A percentile compares a stretch with the other conserved stretches of the same genome.
These are phyloP conservation scores for Sepiola atlantica DNA, from an alignment of 2,888 invertebrate genomes.

Conservation along the genomic window DNA sequence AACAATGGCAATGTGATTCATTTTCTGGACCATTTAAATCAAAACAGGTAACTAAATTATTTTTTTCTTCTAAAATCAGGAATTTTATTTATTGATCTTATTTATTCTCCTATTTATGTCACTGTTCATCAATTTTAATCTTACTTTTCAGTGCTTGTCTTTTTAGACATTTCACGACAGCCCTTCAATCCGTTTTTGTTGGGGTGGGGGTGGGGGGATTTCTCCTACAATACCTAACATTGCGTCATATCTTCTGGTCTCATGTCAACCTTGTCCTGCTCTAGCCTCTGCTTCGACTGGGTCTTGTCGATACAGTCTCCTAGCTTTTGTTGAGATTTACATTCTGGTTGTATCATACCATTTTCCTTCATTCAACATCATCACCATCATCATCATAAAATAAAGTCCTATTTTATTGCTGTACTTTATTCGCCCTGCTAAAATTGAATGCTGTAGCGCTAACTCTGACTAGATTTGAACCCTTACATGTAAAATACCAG, in stretches of 20 bases:
- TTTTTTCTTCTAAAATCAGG: background rate
- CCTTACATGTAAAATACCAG: background rate
- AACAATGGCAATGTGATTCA: slow-evolving; percentile 19
- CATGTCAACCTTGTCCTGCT: background rate
- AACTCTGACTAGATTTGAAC: background rate
- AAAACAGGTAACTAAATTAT: slow-evolving; percentile 1
- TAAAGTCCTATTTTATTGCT: background rate
- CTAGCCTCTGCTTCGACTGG: background rate
- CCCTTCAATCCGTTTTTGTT: background rate
- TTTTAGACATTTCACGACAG: background rate
- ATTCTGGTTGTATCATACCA: background rate
- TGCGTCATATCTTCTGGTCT: background rate
- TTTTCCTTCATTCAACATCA: background rate
- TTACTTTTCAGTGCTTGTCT: background rate
- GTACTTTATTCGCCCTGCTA: background rate
- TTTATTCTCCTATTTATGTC: slow-evolving; percentile 14
- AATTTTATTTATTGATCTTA: slow-evolving; percentile 22
- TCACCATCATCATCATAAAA: background rate
- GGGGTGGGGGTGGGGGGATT: background rate
- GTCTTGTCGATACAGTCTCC: background rate
- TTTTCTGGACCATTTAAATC: slow-evolving; percentile 32
- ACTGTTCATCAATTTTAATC: background rate
- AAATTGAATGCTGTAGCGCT: background rate
- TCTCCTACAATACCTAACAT: background rate
- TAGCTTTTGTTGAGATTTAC: background rate